Base-by-base conservation (phyloP, 2,888 invertebrate genomes). In the Phengaris arion region DNA sequence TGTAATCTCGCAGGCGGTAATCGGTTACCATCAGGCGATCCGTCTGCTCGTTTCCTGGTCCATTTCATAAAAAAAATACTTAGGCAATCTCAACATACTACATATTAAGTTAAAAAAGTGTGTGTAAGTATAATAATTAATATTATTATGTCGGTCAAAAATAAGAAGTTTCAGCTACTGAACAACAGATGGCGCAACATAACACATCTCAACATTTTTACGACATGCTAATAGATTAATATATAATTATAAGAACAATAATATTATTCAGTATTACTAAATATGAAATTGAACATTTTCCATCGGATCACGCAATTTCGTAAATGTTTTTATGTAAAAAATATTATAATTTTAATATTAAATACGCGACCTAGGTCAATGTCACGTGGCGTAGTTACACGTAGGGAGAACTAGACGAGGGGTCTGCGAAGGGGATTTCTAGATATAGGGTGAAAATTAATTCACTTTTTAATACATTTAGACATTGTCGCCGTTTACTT, bases 371-470 rank as follows among this genome's bases (percentile, higher is more conserved):
- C 72, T 72, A 72, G 72, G 72, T 72, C 72, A 72, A 72, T 72
- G 72, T 72, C 72, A 72, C 35, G 52, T 35, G 72, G 22, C 54
- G 72, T 52, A 54, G 54, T 35, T 54, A 51, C 22, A 72, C 10
- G 35, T 45, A 13, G 64, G 64, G 64, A 45, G 35, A 64, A 13
- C 13, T 45, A 64, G 64, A 64, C 64, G 64, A 52, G 52, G 72
- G 52, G 52, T 72, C 72, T 52, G 13, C 52, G 15, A 72, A 52
- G 72, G 81, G 72, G 72, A 12, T 10, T 54, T 72, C 52, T 52
- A 52, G 51, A 15, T 54, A 72, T 54, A 52, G 72, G 72, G 52
- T 51, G 22, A 22, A 35, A 52, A 12, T 72, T 72, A 22, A 70
- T 70, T 52, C 54, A 54, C 8, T 72, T 35, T 13, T 45, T 12